A percentile compares a stretch with the other conserved stretches of the same genome.
These are phyloP conservation scores for Leistus spinibarbis DNA, from an alignment of 2,888 invertebrate species.

Conservation along the genomic window DNA sequence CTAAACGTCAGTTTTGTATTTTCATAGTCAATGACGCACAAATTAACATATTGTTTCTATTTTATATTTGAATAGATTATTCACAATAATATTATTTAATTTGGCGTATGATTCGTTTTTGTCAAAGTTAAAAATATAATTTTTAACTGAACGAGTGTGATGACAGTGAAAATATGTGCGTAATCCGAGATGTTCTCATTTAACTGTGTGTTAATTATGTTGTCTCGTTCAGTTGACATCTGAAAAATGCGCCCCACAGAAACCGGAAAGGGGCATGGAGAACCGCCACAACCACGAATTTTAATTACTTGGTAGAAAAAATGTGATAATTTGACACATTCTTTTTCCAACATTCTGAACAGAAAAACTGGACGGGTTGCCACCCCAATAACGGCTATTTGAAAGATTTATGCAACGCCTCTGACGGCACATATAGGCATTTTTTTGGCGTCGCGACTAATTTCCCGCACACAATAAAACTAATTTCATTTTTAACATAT, in stretches of 20 bases:
- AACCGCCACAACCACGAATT: neutral
- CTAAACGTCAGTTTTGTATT: too few species aligned
- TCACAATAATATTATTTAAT: too few species aligned
- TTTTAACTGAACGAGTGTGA: neutral
- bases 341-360: constrained; percentile 6
- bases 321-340: constrained; percentile 30
- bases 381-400: neutral
- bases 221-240: constrained; percentile 17
- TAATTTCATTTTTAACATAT: neutral
- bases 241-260: constrained; percentile 12
- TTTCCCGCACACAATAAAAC: neutral
- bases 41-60: too few species aligned
- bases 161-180: too few species aligned
- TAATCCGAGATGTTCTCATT: constrained; percentile 24
- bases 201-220: constrained; percentile 31
- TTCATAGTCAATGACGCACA: too few species aligned
- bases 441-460: neutral
- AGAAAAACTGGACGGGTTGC: constrained; percentile 14
- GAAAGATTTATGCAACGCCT: neutral
- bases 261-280: neutral
- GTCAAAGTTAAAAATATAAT: too few species aligned
- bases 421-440: neutral
- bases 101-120: too few species aligned
- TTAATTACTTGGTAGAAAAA: constrained; percentile 24
- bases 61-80: too few species aligned